These are phyloP conservation scores for Seira ritae DNA, from an alignment of 2,888 invertebrate genomes.

Conservation along the genomic window DNA sequence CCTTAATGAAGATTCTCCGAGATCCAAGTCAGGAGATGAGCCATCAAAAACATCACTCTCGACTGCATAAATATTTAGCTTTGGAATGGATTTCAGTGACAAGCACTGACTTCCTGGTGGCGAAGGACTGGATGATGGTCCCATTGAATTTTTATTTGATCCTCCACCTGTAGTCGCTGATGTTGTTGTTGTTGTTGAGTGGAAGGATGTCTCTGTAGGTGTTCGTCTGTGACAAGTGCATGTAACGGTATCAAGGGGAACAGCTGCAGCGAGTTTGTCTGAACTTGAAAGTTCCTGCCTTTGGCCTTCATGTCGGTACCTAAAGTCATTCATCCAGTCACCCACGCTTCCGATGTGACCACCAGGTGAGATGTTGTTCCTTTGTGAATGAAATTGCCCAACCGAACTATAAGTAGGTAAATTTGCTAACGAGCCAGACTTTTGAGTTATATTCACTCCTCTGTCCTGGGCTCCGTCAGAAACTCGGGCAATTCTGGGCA, in stretches of 20 bases:
- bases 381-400: neutral
- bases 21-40: slow-evolving; percentile 41
- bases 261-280: slow-evolving; percentile 84
- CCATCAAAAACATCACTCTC: slow-evolving; percentile 53
- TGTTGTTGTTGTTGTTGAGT: slow-evolving; percentile 22
- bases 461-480: neutral
- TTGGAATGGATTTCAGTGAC: slow-evolving; percentile 59
- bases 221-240: slow-evolving; percentile 73
- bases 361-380: slow-evolving; percentile 11
- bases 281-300: slow-evolving; percentile 82
- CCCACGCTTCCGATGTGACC: slow-evolving; percentile 81
- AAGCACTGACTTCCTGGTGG: slow-evolving; percentile 42
- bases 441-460: slow-evolving; percentile 10
- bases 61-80: slow-evolving; percentile 63
- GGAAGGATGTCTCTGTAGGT: slow-evolving; percentile 30
- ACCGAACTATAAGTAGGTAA: slow-evolving; percentile 22
- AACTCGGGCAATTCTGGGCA: slow-evolving; percentile 49
- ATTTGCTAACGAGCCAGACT: slow-evolving; percentile 56
- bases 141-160: slow-evolving; percentile 31
- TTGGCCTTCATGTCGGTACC: slow-evolving; percentile 80
- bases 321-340: slow-evolving; percentile 85
- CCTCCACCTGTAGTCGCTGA: slow-evolving; percentile 36
- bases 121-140: slow-evolving; percentile 37
- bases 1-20: slow-evolving; percentile 12
- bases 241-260: slow-evolving; percentile 85